Conservation (phyloP, 2,888 invertebrate species). For the Flabesymbios commensalis region DNA sequence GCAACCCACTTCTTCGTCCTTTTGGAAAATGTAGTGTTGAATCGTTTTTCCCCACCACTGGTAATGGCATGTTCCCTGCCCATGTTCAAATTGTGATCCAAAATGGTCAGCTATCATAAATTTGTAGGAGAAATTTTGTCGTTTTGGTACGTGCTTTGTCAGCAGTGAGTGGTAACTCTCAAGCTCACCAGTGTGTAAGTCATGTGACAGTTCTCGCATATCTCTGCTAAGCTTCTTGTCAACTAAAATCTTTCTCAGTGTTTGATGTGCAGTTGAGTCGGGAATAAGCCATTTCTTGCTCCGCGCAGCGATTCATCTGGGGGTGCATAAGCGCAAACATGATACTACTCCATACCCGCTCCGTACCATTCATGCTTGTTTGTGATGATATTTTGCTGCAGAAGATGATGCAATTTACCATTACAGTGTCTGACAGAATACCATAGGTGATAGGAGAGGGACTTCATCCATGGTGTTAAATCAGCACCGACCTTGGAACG, state of each 20-base stretch:
- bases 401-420: not conserved
- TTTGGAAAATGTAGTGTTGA: not conserved
- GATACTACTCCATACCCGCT: too few species aligned
- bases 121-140: not conserved
- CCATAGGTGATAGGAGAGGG: too few species aligned
- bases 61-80: not conserved
- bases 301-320: too few species aligned
- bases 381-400: not conserved
- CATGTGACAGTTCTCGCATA: too few species aligned
- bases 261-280: too few species aligned
- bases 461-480: too few species aligned
- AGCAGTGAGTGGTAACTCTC: slow-evolving; percentile 1
- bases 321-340: too few species aligned
- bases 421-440: not conserved
- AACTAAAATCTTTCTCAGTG: too few species aligned
- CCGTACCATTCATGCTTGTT: not conserved
- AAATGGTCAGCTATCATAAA: not conserved
- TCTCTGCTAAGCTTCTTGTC: too few species aligned
- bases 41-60: not conserved
- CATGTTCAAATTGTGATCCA: not conserved
- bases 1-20: not conserved
- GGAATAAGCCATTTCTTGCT: too few species aligned
- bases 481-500: too few species aligned
- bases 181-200: slow-evolving; percentile 1
- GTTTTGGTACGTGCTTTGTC: slow-evolving; percentile 4